These are phyloP conservation scores for Eupithecia inturbata DNA, from an alignment of 2,888 invertebrate genomes.

Conservation along the genomic window DNA sequence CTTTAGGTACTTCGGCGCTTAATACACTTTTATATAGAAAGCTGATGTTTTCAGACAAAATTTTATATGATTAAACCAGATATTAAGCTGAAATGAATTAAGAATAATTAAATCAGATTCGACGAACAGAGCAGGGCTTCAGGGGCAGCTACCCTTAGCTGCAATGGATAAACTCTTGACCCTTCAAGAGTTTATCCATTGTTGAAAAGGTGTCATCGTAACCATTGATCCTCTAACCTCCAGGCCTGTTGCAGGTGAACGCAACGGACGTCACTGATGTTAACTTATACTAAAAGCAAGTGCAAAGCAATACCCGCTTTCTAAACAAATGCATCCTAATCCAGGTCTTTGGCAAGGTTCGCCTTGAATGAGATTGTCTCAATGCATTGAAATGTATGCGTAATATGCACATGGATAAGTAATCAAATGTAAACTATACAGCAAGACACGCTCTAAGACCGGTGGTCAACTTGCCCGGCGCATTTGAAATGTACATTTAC, in stretches of 20 bases:
- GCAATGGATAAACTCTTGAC: no score
- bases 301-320: neutral
- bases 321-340: neutral
- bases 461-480: constrained; percentile 9
- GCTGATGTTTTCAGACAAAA: neutral
- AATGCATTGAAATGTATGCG: constrained; percentile 55
- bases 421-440: constrained; percentile 41
- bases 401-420: constrained; percentile 56
- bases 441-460: constrained; percentile 14
- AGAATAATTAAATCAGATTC: neutral
- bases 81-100: neutral
- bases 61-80: neutral
- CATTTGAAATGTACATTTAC: constrained; percentile 20
- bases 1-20: neutral
- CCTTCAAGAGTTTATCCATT: no score
- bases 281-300: no score
- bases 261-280: neutral
- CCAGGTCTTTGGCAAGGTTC: constrained; percentile 32
- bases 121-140: neutral
- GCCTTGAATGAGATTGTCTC: constrained; percentile 43
- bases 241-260: neutral
- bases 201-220: neutral
- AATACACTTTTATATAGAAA: neutral
- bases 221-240: neutral
- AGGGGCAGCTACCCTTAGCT: no score